Evolutionary conservation across 1,140 invertebrate genomes (phyloP).

Genomic region (Spodoptera litura): DNA sequence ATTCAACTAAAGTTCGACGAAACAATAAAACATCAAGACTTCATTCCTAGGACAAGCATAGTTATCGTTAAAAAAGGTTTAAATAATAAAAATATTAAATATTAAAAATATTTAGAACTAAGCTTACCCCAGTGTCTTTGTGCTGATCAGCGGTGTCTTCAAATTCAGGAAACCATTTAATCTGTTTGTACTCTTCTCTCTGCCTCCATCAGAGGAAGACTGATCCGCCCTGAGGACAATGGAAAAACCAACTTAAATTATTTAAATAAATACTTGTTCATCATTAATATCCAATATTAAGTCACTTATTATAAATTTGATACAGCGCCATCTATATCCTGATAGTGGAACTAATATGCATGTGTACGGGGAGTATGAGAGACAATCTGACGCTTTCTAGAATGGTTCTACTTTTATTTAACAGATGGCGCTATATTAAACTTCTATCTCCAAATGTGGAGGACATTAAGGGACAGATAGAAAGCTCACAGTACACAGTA

Average conservation of each 20-base stretch:
- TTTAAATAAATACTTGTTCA: background rate
- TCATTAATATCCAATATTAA: too few species aligned
- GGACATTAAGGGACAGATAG: too few species aligned
- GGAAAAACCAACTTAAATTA: constrained; percentile 10
- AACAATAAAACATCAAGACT: too few species aligned
- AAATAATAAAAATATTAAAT: constrained; percentile 12
- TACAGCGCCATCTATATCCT: background rate
- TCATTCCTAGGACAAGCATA: too few species aligned
- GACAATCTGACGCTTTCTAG: too few species aligned
- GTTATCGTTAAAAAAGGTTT: too few species aligned
- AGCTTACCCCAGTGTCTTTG: constrained; percentile 84
- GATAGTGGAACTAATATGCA: background rate
- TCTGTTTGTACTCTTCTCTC: constrained; percentile 81
- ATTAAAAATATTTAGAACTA: background rate
- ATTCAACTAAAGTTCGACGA: too few species aligned
- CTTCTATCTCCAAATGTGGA: too few species aligned
- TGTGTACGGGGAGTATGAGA: too few species aligned
- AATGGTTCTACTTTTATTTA: too few species aligned
- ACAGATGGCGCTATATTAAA: too few species aligned
- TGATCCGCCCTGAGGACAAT: constrained; percentile 68
- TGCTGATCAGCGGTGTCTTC: constrained; percentile 91
- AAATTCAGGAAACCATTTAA: constrained; percentile 92
- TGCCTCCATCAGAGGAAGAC: constrained; percentile 64
- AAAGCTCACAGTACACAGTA: too few species aligned
- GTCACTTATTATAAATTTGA: background rate